Base-by-base conservation (phyloP, 1,140 invertebrate species). In the Panagrolaimus sp. region DNA sequence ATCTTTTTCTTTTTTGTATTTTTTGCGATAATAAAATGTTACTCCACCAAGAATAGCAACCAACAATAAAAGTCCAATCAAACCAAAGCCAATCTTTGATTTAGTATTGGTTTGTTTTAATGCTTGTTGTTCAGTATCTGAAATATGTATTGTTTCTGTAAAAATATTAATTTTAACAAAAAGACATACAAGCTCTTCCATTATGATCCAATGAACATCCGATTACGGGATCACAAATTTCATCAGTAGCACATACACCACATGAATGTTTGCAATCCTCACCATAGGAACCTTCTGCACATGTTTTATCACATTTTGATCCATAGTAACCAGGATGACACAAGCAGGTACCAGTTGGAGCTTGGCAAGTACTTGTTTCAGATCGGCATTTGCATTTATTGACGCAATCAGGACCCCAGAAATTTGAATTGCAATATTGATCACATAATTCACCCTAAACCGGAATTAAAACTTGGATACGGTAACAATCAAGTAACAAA, bases 211-310 rank as follows among this genome's bases (percentile, higher is more conserved):
- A 38, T 38, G 32, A 97, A 68, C 86, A 86, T 12, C 94, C 94
- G 58, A 89, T 90, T 48, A 89, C 86, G 67, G 90, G 86, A 85
- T 95, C 88, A 84, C 94, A 97, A 65, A 45, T 80, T 65, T 65
- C 71, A 43, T 68, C 76, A 28, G 81, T 78, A 12, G 52, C 69
- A 48, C 80, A 82, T 5, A 74, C 68, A 1, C 75, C 75, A 72
- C 81, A 83, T 5, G 67, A 69, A 28, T 83, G 64, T 15, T 71
- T 69, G 65, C 80, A 82, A 46, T 77, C 71, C 87, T 88, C 63
- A 87, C 81, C 43, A 88, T 88, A 83, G 89, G 89, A 32, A 87
- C 87, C 44, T 12, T 69, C 62, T 0, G 78, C 76, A 69, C 81
- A 83, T 89, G 81, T 75, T 76, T 77, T 75, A 48, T 85, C 84